These are phyloP conservation scores for Hirtodrosophila alboralis DNA, from an alignment of 2,888 invertebrate species.

Conservation along the genomic window DNA sequence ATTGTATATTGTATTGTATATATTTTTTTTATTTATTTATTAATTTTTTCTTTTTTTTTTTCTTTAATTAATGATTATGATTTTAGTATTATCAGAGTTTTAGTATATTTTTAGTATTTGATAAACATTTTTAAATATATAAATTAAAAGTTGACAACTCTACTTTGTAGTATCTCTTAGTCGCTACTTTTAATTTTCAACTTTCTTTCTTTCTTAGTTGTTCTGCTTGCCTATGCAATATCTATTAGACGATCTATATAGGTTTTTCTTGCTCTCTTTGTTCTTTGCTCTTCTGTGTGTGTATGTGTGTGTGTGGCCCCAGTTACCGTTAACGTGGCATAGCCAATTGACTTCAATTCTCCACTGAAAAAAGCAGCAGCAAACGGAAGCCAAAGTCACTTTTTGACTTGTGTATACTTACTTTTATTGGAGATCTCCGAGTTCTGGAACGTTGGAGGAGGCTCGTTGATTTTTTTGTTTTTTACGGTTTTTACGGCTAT, in stretches of 20 bases:
- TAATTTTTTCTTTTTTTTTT: too few relatives aligned
- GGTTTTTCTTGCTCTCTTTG: conserved; percentile 5
- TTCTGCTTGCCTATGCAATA: conserved; percentile 41
- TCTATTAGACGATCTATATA: conserved; percentile 44
- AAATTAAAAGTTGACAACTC: too few relatives aligned
- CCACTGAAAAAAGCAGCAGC: background rate
- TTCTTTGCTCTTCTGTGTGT: background rate
- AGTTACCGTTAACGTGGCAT: conserved; percentile 49
- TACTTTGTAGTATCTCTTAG: too few relatives aligned
- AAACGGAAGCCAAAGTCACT: conserved; percentile 16
- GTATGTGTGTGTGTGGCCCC: conserved; percentile 15
- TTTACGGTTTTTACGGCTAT: conserved; percentile 22
- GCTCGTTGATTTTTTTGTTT: conserved; percentile 12
- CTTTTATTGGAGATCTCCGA: background rate
- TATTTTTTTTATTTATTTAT: too few relatives aligned
- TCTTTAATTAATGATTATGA: too few relatives aligned
- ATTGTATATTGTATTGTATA: too few relatives aligned
- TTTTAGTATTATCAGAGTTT: too few relatives aligned
- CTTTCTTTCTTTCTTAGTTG: background rate
- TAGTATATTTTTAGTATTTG: too few relatives aligned
- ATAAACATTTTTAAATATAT: too few relatives aligned
- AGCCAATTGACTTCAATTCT: conserved; percentile 51
- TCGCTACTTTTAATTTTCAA: too few relatives aligned
- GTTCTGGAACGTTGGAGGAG: conserved; percentile 8
- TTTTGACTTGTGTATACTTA: conserved; percentile 1